phyloP scores from a whole-genome alignment of 2,797 vertebrate genomes.

The Astyanax mexicanus region DNA sequence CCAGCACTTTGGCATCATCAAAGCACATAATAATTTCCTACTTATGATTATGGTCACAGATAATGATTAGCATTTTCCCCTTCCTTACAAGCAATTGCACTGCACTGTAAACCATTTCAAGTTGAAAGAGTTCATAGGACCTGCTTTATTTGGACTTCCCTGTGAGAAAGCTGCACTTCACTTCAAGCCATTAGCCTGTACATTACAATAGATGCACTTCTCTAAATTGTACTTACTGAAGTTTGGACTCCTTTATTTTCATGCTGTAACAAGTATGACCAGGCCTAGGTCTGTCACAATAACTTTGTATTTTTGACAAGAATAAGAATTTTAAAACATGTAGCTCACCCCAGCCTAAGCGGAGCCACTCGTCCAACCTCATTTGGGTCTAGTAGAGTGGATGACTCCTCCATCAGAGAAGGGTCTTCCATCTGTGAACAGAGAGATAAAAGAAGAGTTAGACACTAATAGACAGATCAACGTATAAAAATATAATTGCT shows the following conservation, averaged over 20 bases:
- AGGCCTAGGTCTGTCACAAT: too few relatives aligned
- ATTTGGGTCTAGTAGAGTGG: conserved; percentile 88
- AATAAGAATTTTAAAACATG: too few relatives aligned
- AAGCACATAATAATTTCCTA: background rate
- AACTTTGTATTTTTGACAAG: too few relatives aligned
- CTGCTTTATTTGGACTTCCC: background rate
- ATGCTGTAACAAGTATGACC: too few relatives aligned
- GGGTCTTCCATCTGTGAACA: conserved; percentile 96
- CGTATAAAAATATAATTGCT: too few relatives aligned
- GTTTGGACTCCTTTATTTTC: too few relatives aligned
- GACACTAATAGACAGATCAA: background rate
- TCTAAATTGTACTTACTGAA: background rate
- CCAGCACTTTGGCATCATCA: background rate
- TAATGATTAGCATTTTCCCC: background rate
- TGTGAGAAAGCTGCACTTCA: background rate
- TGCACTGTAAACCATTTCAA: background rate
- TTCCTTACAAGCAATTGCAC: background rate
- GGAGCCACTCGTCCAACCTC: conserved; percentile 87
- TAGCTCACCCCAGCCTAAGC: conserved; percentile 89
- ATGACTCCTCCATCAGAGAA: conserved; percentile 93
- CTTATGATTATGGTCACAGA: too few relatives aligned
- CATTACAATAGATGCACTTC: background rate
- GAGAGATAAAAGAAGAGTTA: background rate
- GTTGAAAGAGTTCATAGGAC: too few relatives aligned
- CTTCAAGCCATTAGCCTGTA: background rate